Conservation (phyloP, 2,797 vertebrate genomes). For the Masticophis lateralis region DNA sequence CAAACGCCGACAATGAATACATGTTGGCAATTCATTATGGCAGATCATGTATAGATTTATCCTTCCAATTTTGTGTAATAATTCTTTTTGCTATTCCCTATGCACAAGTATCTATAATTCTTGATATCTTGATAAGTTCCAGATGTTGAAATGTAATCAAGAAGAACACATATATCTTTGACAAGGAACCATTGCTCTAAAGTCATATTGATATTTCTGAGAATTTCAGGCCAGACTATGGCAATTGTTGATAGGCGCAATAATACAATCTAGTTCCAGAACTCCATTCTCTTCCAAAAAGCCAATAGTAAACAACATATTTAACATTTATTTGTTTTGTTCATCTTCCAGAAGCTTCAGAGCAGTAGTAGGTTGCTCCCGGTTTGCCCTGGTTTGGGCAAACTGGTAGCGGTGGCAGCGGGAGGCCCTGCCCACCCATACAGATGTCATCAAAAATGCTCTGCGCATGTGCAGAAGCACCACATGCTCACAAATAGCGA, state of each 20-base stretch:
- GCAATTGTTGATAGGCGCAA: not conserved
- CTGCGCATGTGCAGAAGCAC: too few relatives aligned
- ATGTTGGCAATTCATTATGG: not conserved
- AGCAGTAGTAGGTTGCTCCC: too few relatives aligned
- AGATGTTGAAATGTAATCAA: not conserved
- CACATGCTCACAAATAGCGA: too few relatives aligned
- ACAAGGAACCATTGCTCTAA: too few relatives aligned
- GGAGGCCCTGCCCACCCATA: too few relatives aligned
- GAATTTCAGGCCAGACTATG: not conserved
- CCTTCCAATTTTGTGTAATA: not conserved
- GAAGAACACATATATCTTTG: not conserved
- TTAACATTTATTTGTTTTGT: not conserved
- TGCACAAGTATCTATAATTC: not conserved
- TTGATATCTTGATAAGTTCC: not conserved
- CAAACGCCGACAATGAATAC: not conserved
- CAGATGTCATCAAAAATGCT: too few relatives aligned
- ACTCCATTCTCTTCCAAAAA: not conserved
- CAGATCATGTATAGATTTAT: not conserved
- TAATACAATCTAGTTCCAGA: not conserved
- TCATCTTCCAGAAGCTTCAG: not conserved
- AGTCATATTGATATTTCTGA: not conserved
- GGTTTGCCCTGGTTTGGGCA: too few relatives aligned
- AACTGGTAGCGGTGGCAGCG: too few relatives aligned
- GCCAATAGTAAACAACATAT: not conserved
- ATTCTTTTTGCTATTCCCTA: not conserved